Evolutionary conservation across 2,888 invertebrate species (phyloP).

Genomic region (Sinohyriopsis cumingii): DNA sequence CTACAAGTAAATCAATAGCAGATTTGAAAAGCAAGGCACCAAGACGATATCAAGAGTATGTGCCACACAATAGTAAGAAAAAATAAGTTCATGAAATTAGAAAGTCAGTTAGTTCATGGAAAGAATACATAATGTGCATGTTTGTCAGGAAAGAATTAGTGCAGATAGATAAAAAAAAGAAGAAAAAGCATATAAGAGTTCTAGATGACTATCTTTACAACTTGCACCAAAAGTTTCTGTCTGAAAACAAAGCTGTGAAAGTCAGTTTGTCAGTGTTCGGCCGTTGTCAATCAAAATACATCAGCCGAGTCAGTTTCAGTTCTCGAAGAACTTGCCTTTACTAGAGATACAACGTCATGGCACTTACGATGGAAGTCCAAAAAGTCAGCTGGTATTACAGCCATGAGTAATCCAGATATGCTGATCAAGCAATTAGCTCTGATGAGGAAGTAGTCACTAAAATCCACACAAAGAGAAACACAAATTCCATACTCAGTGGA

Average conservation of each 20-base stretch:
- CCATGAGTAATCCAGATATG: constrained; percentile 19
- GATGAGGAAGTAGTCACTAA: neutral
- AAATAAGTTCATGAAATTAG: no score
- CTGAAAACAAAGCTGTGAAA: constrained; percentile 22
- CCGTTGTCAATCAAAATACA: constrained; percentile 18
- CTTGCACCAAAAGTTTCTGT: constrained; percentile 18
- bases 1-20: no score
- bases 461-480: constrained; percentile 8
- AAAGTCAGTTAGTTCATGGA: no score
- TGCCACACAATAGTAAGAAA: no score
- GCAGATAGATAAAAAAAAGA: constrained; percentile 5
- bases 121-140: neutral
- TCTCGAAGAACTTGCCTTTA: constrained; percentile 23
- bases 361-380: constrained; percentile 14
- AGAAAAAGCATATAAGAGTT: constrained; percentile 14
- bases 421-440: constrained; percentile 2
- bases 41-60: no score
- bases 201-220: constrained; percentile 22
- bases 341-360: constrained; percentile 26
- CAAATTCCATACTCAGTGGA: constrained; percentile 12
- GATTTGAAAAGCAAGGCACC: no score
- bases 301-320: constrained; percentile 13
- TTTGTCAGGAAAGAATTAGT: constrained; percentile 14
- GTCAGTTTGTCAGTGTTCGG: constrained; percentile 27
- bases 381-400: constrained; percentile 7